Percentiles rank a stretch among this genome's conserved stretches.
Conservation (phyloP, 2,797 vertebrate species). For the Takifugu rubripes region DNA sequence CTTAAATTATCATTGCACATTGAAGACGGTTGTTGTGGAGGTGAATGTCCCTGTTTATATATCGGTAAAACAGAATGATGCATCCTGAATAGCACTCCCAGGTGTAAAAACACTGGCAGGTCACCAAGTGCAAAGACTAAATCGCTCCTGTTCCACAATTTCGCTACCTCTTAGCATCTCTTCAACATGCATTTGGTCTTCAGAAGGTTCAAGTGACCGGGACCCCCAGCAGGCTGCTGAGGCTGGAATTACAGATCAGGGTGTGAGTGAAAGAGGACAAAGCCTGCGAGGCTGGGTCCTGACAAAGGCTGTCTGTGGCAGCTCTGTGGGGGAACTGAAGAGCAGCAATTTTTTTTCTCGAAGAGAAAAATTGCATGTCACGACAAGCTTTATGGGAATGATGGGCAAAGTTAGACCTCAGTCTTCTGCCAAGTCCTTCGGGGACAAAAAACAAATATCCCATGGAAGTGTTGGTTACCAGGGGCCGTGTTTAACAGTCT, state of each 20-base stretch:
- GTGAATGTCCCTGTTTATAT: background rate
- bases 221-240: conserved; percentile 49
- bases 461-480: background rate
- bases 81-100: conserved; percentile 9
- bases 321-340: conserved; percentile 49
- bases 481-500: too few relatives aligned
- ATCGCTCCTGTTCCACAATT: conserved; percentile 13
- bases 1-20: background rate
- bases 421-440: conserved; percentile 12
- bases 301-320: conserved; percentile 54
- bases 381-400: conserved; percentile 26
- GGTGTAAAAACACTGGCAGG: background rate
- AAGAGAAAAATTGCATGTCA: conserved; percentile 51
- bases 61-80: conserved; percentile 16
- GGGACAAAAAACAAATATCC: conserved; percentile 21
- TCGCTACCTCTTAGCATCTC: conserved; percentile 13
- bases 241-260: conserved; percentile 73
- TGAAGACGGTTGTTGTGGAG: background rate
- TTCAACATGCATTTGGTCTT: conserved; percentile 23
- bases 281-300: conserved; percentile 37
- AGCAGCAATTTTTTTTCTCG: conserved; percentile 40
- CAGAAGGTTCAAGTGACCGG: conserved; percentile 55
- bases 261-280: conserved; percentile 57
- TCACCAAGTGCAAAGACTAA: conserved; percentile 2
- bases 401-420: conserved; percentile 46